Base-by-base conservation (phyloP, 2,113 vertebrate species). In the Perognathus longimembris region DNA sequence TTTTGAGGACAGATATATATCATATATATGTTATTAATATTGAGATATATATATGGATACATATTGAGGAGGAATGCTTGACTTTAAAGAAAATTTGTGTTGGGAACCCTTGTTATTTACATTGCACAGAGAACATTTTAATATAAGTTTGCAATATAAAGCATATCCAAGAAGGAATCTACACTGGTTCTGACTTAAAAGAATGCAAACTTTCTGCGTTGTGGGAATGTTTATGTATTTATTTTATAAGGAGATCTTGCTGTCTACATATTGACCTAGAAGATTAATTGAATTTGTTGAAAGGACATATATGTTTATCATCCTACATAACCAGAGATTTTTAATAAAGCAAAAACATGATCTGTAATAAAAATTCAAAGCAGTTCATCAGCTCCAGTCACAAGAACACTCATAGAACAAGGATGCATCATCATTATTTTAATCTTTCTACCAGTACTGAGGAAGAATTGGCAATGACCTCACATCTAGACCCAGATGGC, bases 281-380 rank as follows among this genome's bases (percentile, higher is more conserved):
- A 95, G 89, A 91, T 88, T 93, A 86, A 93, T 67, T 88, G 0
- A 2, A 90, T n/a, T 96, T 75, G 81, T 97, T 96, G 94, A 64
- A 90, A 71, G 20, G 32, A 93, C 96, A 96, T 95, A 90, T 78
- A 70, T 94, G 78, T 96, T 75, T 95, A 92, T 97, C 88, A 50
- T 93, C 86, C n/a, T 90, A 64, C 66, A 93, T 90, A 92, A 85
- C 91, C 96, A 98, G 96, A 96, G 90, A n/a, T 94, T 97, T 96
- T 97, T 91, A 94, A 69, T 93, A 85, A 85, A 61, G 86, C 94
- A 95, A 98, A 85, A 45, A 7, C 80, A 97, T 96, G 90, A 94
- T 95, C 95, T 78, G 96, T 78, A 97, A 97, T 97, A 97, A 98
- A 98, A 98, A 98, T 97, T 97, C 96, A 97, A 97, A 97, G 96